phyloP scores from a whole-genome alignment of 2,888 invertebrate species.

The Callyntrura sp. region DNA sequence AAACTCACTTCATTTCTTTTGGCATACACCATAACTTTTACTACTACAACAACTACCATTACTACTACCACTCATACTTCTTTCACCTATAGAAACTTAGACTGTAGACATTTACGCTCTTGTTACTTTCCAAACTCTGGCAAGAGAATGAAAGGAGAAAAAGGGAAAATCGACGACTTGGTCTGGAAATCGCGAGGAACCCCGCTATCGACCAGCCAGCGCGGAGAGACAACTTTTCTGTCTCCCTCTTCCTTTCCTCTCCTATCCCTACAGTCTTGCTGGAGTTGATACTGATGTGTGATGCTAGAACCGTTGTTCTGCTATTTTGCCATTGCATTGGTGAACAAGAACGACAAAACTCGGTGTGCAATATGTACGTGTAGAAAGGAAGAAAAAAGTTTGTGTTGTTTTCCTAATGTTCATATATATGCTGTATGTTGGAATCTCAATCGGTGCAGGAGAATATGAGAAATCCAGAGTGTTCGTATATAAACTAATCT shows the following conservation, averaged over 20 bases:
- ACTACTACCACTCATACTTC: constrained; percentile 14
- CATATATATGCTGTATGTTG: not conserved
- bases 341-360: constrained; percentile 8
- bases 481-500: too few relatives aligned
- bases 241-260: constrained; percentile 42
- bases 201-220: constrained; percentile 80
- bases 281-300: constrained; percentile 19
- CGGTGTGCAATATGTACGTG: not conserved
- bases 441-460: not conserved
- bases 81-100: constrained; percentile 6
- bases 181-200: constrained; percentile 75
- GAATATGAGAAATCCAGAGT: too few relatives aligned
- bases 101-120: constrained; percentile 43
- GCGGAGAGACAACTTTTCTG: constrained; percentile 65
- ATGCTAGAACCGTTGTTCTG: not conserved
- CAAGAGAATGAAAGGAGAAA: constrained; percentile 47
- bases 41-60: not conserved
- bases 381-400: not conserved
- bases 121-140: constrained; percentile 16
- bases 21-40: constrained; percentile 29
- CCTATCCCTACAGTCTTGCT: not conserved
- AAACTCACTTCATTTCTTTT: constrained; percentile 12
- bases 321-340: constrained; percentile 1
- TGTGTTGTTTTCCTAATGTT: constrained; percentile 13
- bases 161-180: constrained; percentile 57